Conservation (phyloP, 2,888 invertebrate species). For the Leptinotarsa juncta region DNA sequence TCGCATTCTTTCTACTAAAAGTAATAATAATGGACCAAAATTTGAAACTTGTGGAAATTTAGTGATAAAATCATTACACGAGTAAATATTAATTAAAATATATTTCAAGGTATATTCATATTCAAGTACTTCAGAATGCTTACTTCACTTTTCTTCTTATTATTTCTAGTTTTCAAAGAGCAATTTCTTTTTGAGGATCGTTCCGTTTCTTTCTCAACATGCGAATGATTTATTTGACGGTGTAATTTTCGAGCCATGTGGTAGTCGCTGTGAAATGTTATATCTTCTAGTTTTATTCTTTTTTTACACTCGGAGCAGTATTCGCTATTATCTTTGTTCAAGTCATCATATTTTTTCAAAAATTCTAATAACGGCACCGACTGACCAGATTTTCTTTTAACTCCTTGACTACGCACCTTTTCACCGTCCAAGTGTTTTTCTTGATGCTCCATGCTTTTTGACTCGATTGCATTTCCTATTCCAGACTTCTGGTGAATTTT, state of each 20-base stretch:
- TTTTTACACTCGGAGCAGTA: constrained; percentile 77
- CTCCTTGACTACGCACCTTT: constrained; percentile 7
- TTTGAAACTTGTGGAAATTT: not conserved
- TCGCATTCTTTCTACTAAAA: too few relatives aligned
- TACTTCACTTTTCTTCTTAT: constrained; percentile 18
- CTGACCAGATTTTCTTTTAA: constrained; percentile 33
- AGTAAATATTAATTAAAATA: not conserved
- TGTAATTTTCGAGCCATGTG: constrained; percentile 17
- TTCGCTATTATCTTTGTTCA: constrained; percentile 48
- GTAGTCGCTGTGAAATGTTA: constrained; percentile 77
- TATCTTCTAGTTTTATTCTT: constrained; percentile 68
- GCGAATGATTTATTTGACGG: constrained; percentile 71
- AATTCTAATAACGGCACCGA: constrained; percentile 47
- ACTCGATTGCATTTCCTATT: too few relatives aligned
- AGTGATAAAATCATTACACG: not conserved
- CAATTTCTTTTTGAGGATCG: not conserved
- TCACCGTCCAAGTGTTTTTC: not conserved
- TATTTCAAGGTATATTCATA: not conserved
- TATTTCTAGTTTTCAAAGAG: constrained; percentile 28
- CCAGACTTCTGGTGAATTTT: not conserved
- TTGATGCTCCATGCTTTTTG: too few relatives aligned
- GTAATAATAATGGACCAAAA: too few relatives aligned
- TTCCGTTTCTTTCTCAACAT: constrained; percentile 76
- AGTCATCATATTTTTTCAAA: constrained; percentile 51
- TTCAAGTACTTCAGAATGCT: constrained; percentile 21